These are phyloP conservation scores for Metacarcinus magister DNA, from an alignment of 2,888 invertebrate species.

Conservation along the genomic window DNA sequence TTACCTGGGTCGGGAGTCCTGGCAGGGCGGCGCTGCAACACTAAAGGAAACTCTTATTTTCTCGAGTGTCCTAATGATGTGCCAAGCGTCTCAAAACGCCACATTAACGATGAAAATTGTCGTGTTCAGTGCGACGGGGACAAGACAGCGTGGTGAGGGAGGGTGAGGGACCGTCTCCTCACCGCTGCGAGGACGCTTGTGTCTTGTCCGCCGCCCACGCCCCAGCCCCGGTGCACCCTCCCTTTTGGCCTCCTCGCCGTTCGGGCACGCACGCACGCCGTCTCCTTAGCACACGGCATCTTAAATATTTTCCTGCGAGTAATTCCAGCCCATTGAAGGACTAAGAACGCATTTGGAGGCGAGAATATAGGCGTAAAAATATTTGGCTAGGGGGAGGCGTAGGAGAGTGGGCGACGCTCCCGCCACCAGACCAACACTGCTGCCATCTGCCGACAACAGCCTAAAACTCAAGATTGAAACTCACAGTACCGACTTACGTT, in stretches of 20 bases:
- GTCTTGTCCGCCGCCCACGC: slow-evolving; percentile 46
- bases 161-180: slow-evolving; percentile 40
- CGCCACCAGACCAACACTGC: slow-evolving; percentile 62
- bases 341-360: background rate
- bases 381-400: background rate
- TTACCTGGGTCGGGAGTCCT: background rate
- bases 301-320: slow-evolving; percentile 65
- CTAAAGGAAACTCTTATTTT: background rate
- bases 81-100: slow-evolving; percentile 31
- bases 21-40: background rate
- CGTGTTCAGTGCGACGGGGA: slow-evolving; percentile 56
- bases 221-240: slow-evolving; percentile 41
- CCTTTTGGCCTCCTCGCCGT: slow-evolving; percentile 46
- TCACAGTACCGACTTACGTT: slow-evolving; percentile 12
- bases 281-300: slow-evolving; percentile 67
- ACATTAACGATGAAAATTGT: slow-evolving; percentile 63
- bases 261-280: slow-evolving; percentile 69
- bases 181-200: slow-evolving; percentile 21
- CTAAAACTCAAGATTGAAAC: slow-evolving; percentile 52
- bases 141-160: background rate
- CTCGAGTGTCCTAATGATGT: background rate
- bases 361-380: background rate
- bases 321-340: slow-evolving; percentile 43
- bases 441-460: slow-evolving; percentile 72
- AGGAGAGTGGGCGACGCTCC: slow-evolving; percentile 29